These are phyloP conservation scores for Lucinisca nassula DNA, from an alignment of 2,888 invertebrate species.

Conservation along the genomic window DNA sequence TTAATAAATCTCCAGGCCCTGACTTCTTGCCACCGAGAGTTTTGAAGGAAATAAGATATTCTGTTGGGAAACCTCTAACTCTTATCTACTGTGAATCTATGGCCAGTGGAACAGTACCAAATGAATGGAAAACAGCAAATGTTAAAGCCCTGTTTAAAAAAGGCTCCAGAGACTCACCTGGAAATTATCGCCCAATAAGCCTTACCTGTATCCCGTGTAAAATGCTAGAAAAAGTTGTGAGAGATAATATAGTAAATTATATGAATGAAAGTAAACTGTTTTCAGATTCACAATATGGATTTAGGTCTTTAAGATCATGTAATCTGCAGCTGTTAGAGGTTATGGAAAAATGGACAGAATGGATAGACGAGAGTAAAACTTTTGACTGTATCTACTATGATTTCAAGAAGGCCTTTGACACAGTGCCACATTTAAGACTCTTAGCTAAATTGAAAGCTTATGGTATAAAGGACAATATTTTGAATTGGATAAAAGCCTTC, in stretches of 20 bases:
- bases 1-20: background rate
- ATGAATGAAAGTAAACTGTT: background rate
- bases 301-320: background rate
- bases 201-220: too few species aligned
- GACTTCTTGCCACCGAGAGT: background rate
- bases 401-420: background rate
- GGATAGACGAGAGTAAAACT: background rate
- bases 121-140: background rate
- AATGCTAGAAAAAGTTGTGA: background rate
- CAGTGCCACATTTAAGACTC: background rate
- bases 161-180: background rate
- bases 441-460: background rate
- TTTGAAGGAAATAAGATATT: background rate
- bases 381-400: constrained; percentile 1
- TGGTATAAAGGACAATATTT: background rate
- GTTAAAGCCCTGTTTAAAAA: background rate
- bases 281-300: background rate
- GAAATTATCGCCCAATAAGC: background rate
- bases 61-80: background rate
- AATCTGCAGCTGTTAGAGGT: too few species aligned
- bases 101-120: background rate
- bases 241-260: background rate
- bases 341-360: too few species aligned
- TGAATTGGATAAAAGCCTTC: background rate
- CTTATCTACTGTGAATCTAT: background rate